Evolutionary conservation across 2,888 invertebrate species (phyloP), one percentile per base, ranked within the genome.

Genomic region (Philaethria dido): DNA sequence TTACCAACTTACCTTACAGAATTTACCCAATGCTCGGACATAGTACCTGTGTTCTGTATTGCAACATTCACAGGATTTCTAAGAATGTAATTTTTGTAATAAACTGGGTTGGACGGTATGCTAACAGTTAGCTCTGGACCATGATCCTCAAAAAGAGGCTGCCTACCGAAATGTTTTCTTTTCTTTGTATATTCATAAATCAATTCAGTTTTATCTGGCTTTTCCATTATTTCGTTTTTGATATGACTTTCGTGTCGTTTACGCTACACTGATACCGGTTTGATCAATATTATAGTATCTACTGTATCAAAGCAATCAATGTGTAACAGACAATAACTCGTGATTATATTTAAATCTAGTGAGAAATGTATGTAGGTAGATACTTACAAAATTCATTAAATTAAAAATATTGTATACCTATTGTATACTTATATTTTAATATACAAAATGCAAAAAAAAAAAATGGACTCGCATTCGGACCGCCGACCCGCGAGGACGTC

Each of bases 101-200:
- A 71, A 6, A 93, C 88, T 45, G 94, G 94, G 81, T 95, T 94
- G 47, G 94, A 89, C 4, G 94, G 93, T 81, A 95, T 96, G 73
- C 94, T 94, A 71, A 95, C 94, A 60, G 94, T 87, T 45, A 96
- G 81, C 73, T 94, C 94, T 6, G 94, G 94, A n/a, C 95, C 94
- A 77, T 93, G 94, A 77, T 96, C 95, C 69, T 94, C 93, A 80
- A 97, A 97, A 55, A 94, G 81, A 60, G 94, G 94, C 77, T 96
- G 95, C 73, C 93, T 93, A 0, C 97, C 97, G 81, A 96, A 97
- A 70, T 95, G 93, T 72, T 93, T 93, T 48, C 97, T 94, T 73
- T 94, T 94, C 83, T 94, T 96, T 69, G 95, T 94, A 79, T 96
- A 96, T 80, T 92, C 92, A 72, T 88, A 91, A 0, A 81, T 83